A percentile compares a stretch with the other conserved stretches of the same genome.
These are phyloP conservation scores for Sebastes goodei DNA, from an alignment of 2,797 vertebrate genomes.

Conservation along the genomic window DNA sequence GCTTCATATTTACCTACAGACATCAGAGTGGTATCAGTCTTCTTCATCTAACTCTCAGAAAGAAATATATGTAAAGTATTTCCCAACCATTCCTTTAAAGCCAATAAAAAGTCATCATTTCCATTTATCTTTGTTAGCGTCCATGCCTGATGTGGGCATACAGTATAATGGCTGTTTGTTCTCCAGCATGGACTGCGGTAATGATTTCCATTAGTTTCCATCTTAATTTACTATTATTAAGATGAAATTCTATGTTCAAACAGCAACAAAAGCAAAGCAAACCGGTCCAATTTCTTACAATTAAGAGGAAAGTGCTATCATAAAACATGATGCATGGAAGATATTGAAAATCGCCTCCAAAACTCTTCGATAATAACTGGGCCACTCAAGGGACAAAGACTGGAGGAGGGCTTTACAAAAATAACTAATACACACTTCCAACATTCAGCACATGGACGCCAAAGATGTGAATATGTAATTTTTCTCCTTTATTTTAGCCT, in stretches of 20 bases:
- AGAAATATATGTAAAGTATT: neutral
- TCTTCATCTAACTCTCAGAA: neutral
- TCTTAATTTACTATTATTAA: conserved; percentile 15
- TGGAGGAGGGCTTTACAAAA: conserved; percentile 18
- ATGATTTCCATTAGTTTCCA: conserved; percentile 25
- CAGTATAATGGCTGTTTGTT: conserved; percentile 13
- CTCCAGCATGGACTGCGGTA: neutral
- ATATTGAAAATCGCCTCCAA: conserved; percentile 23
- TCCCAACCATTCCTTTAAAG: neutral
- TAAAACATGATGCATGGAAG: conserved; percentile 42
- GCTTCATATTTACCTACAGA: neutral
- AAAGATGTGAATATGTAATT: conserved; percentile 14
- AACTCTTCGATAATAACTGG: conserved; percentile 12
- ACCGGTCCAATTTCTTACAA: conserved; percentile 25
- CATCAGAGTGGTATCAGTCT: neutral
- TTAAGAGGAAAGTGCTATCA: conserved; percentile 30
- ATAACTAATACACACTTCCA: conserved; percentile 13
- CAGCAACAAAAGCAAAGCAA: neutral
- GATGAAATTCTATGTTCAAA: conserved; percentile 8
- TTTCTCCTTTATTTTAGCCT: conserved; percentile 13
- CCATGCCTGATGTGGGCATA: neutral
- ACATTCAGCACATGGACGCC: conserved; percentile 5
- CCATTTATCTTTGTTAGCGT: conserved; percentile 1
- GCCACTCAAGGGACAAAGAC: conserved; percentile 10
- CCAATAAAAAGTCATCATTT: neutral